Conservation (phyloP, 2,888 invertebrate genomes). For the Calephelis perditalis region DNA sequence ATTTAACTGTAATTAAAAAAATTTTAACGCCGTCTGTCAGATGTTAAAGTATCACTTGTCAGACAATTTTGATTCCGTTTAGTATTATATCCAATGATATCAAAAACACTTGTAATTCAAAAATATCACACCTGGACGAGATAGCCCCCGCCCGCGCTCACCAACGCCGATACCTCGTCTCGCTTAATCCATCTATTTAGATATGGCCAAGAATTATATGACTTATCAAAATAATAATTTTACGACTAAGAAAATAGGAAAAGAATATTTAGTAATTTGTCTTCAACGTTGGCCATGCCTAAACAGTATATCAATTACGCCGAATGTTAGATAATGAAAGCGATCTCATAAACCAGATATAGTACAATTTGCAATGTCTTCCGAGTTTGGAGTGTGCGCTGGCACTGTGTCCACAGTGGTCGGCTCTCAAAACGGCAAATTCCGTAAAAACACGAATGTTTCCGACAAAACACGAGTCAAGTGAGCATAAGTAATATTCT, state of each 20-base stretch:
- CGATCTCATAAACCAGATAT: conserved; percentile 62
- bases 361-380: conserved; percentile 48
- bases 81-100: too few relatives aligned
- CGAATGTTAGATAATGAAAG: conserved; percentile 63
- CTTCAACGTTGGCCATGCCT: conserved; percentile 10
- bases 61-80: too few relatives aligned
- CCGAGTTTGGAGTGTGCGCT: conserved; percentile 27
- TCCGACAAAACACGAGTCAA: conserved; percentile 41
- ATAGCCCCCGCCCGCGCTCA: conserved; percentile 32
- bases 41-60: too few relatives aligned
- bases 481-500: conserved; percentile 38
- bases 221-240: conserved; percentile 13
- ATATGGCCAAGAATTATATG: conserved; percentile 9
- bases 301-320: conserved; percentile 51
- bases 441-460: conserved; percentile 28
- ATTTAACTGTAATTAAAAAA: too few relatives aligned
- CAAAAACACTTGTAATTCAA: too few relatives aligned
- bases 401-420: conserved; percentile 9
- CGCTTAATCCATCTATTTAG: conserved; percentile 35
- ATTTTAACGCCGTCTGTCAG: too few relatives aligned
- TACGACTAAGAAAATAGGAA: conserved; percentile 14
- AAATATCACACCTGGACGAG: not conserved
- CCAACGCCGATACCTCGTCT: conserved; percentile 53
- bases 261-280: conserved; percentile 11
- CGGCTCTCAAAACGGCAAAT: conserved; percentile 6